These are phyloP conservation scores for Prinia subflava DNA, from an alignment of 2,113 vertebrate species.

Conservation along the genomic window DNA sequence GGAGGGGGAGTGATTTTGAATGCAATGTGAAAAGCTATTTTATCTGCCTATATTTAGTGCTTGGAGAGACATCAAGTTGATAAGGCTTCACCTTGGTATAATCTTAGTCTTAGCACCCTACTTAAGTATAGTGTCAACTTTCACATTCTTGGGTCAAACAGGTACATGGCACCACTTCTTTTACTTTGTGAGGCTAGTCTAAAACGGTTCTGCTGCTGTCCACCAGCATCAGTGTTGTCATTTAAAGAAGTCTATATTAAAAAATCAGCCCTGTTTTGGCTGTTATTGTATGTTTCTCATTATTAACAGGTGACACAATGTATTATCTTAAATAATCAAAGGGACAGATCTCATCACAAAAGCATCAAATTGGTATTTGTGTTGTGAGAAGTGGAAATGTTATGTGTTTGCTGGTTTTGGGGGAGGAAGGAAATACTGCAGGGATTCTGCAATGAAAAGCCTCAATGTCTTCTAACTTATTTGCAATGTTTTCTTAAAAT, in stretches of 20 bases:
- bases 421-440: background rate
- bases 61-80: background rate
- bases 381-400: background rate
- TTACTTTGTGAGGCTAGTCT: background rate
- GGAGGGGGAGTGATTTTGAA: background rate
- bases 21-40: background rate
- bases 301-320: background rate
- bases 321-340: background rate
- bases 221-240: background rate
- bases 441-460: background rate
- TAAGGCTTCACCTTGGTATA: background rate
- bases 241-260: background rate
- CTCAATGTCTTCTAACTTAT: background rate
- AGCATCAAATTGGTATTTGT: background rate
- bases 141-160: background rate
- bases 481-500: background rate
- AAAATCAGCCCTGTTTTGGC: background rate
- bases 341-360: background rate
- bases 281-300: background rate
- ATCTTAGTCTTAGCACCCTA: background rate
- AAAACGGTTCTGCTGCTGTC: background rate
- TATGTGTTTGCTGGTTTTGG: accelerated
- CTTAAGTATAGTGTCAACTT: background rate
- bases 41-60: background rate
- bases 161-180: background rate